Evolutionary conservation across 2,888 invertebrate genomes (phyloP).

Genomic region (Melinaea marsaeus): DNA sequence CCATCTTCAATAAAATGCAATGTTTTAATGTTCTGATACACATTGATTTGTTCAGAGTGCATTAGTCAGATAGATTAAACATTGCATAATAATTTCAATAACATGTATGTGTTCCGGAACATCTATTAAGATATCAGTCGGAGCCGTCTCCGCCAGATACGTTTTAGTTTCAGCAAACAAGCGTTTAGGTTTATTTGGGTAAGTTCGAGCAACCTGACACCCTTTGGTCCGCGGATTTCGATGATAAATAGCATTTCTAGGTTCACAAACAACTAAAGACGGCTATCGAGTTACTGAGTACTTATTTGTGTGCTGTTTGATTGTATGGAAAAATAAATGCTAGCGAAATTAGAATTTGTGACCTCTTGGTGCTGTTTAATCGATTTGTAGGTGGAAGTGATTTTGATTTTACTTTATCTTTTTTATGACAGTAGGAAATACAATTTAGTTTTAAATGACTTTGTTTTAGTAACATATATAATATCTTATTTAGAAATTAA

Average conservation of each 20-base stretch:
- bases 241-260: slow-evolving; percentile 70
- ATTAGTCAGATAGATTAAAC: slow-evolving; percentile 3
- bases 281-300: slow-evolving; percentile 58
- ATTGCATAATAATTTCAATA: slow-evolving; percentile 10
- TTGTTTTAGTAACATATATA: no score
- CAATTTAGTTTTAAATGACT: no score
- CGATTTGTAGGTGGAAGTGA: no score
- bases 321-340: neutral
- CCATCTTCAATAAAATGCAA: no score
- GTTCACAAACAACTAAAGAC: slow-evolving; percentile 61
- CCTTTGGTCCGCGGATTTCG: slow-evolving; percentile 69
- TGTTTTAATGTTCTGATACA: no score
- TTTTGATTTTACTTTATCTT: no score
- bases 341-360: neutral
- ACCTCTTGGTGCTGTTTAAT: no score
- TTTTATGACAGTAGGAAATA: no score
- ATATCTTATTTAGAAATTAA: no score
- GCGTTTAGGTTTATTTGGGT: slow-evolving; percentile 65
- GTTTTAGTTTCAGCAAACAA: slow-evolving; percentile 57
- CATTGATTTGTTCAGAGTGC: neutral
- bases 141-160: slow-evolving; percentile 62
- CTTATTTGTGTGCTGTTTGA: neutral
- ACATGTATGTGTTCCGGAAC: slow-evolving; percentile 13
- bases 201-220: slow-evolving; percentile 64
- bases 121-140: slow-evolving; percentile 46